Conservation (phyloP, 2,113 vertebrate species). For the Lamprologus lemairii region DNA sequence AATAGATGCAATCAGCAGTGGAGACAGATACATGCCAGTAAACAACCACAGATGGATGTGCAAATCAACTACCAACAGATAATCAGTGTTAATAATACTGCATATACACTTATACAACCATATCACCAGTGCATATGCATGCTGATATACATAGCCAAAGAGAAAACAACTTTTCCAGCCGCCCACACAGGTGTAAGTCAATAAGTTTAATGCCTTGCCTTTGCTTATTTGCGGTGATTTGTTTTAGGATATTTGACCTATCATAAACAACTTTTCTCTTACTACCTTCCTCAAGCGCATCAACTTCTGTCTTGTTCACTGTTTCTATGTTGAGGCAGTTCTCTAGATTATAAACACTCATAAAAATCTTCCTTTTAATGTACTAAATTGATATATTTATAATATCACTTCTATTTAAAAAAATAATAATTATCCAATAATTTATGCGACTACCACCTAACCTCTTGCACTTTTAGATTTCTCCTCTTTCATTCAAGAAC, state of each 20-base stretch:
- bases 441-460: background rate
- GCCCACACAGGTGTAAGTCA: background rate
- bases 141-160: background rate
- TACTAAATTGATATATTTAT: background rate
- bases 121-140: background rate
- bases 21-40: background rate
- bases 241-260: background rate
- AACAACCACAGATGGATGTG: background rate
- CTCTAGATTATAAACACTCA: background rate
- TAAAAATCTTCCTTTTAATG: background rate
- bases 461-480: background rate
- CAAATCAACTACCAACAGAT: background rate
- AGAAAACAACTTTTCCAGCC: background rate
- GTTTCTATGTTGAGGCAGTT: background rate
- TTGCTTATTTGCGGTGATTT: background rate
- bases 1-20: background rate
- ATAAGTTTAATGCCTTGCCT: background rate
- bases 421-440: background rate
- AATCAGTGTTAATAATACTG: background rate
- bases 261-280: background rate
- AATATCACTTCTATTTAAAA: background rate
- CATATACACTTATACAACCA: background rate
- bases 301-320: background rate
- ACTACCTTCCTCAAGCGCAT: background rate
- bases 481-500: background rate